phyloP scores from a whole-genome alignment of 2,113 vertebrate species.

The Prinia subflava region DNA sequence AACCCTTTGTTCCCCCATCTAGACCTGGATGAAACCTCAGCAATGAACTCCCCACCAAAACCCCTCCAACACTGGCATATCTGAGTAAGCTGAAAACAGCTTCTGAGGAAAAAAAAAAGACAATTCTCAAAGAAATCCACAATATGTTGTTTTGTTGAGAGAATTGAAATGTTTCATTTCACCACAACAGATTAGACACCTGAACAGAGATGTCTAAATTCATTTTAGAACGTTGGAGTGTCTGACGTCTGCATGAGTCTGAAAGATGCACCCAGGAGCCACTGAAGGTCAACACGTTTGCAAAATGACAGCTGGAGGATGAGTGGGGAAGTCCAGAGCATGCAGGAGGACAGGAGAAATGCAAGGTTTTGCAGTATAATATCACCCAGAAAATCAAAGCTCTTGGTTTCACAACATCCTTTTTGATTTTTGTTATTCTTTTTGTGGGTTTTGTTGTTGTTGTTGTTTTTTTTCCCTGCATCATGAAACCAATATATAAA shows the following conservation, averaged over 20 bases:
- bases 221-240: fast-evolving
- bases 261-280: neutral
- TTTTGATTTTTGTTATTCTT: neutral
- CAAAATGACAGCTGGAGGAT: neutral
- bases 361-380: neutral
- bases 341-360: neutral
- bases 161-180: neutral
- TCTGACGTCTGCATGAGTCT: neutral
- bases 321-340: neutral
- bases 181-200: neutral
- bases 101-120: neutral
- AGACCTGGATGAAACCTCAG: neutral
- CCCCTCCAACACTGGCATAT: fast-evolving
- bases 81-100: neutral
- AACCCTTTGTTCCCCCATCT: neutral
- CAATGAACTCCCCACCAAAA: fast-evolving
- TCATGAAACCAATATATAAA: neutral
- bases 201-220: neutral
- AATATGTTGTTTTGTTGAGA: neutral
- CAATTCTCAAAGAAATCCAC: neutral
- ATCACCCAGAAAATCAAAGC: neutral
- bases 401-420: neutral
- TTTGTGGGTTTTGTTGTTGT: neutral
- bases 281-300: neutral
- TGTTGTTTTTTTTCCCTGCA: neutral